Evolutionary conservation across 2,113 vertebrate species (phyloP).

Genomic region (Ochotona princeps): DNA sequence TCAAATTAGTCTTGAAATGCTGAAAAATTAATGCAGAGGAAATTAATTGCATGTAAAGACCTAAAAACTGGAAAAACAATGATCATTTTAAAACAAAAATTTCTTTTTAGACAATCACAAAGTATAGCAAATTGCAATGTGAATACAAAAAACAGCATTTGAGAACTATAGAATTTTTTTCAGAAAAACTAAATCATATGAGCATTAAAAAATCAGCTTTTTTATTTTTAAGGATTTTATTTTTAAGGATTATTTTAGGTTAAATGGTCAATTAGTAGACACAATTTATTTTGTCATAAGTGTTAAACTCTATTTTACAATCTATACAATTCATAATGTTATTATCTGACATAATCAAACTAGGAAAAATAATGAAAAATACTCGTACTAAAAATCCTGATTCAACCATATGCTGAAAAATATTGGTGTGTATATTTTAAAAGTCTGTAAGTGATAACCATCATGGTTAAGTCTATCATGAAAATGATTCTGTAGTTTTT

Average conservation of each 20-base stretch:
- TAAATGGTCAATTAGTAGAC: neutral
- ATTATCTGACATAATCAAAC: slow-evolving; percentile 11
- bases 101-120: slow-evolving; percentile 2
- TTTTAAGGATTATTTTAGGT: neutral
- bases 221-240: neutral
- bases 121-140: neutral
- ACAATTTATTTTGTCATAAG: neutral
- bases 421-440: neutral
- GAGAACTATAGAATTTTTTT: neutral
- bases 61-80: neutral
- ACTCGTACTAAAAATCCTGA: neutral
- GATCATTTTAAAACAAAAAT: slow-evolving; percentile 33
- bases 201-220: neutral
- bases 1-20: neutral
- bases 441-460: neutral
- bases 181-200: neutral
- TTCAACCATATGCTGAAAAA: neutral
- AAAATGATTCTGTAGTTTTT: neutral
- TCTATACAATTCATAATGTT: neutral
- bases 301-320: neutral
- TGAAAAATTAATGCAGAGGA: slow-evolving; percentile 22
- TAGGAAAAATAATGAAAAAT: neutral
- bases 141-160: neutral
- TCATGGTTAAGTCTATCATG: neutral
- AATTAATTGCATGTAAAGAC: neutral